Percentiles rank a stretch among this genome's conserved stretches.
phyloP scores from a whole-genome alignment of 1,140 invertebrate genomes.

The Drosophila setifemur region DNA sequence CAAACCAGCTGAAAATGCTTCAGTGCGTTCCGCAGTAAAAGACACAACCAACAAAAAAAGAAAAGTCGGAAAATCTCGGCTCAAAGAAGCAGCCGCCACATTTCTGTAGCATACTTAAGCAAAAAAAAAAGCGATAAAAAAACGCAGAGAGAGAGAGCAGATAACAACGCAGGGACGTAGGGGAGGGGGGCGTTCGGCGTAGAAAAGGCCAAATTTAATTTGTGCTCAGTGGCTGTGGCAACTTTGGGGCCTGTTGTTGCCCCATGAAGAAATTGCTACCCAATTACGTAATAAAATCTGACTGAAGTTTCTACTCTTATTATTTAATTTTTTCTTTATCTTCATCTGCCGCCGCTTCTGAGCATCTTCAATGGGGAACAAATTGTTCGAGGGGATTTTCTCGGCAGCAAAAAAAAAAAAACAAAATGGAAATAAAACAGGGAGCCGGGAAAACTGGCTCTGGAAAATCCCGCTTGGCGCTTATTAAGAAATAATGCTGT shows the following conservation, averaged over 20 bases:
- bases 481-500: conserved; percentile 76
- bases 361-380: conserved; percentile 12
- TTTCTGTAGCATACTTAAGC: conserved; percentile 47
- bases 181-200: neutral
- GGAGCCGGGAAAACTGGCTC: neutral
- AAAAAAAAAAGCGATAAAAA: conserved; percentile 1
- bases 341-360: conserved; percentile 1
- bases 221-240: conserved; percentile 65
- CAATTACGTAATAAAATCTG: conserved; percentile 81
- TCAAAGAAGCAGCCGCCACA: conserved; percentile 22
- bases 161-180: neutral
- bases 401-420: neutral
- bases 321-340: conserved; percentile 77
- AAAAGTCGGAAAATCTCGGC: conserved; percentile 31
- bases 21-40: conserved; percentile 38
- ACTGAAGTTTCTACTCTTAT: conserved; percentile 79
- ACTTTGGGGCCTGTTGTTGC: conserved; percentile 44
- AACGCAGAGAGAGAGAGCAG: neutral
- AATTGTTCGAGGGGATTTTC: conserved; percentile 37
- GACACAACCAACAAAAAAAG: neutral
- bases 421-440: neutral
- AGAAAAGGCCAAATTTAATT: conserved; percentile 75
- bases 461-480: conserved; percentile 49
- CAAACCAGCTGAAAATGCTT: conserved; percentile 38
- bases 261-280: conserved; percentile 78